phyloP scores from a whole-genome alignment of 2,888 invertebrate genomes.

The Ptilodon capucinus region DNA sequence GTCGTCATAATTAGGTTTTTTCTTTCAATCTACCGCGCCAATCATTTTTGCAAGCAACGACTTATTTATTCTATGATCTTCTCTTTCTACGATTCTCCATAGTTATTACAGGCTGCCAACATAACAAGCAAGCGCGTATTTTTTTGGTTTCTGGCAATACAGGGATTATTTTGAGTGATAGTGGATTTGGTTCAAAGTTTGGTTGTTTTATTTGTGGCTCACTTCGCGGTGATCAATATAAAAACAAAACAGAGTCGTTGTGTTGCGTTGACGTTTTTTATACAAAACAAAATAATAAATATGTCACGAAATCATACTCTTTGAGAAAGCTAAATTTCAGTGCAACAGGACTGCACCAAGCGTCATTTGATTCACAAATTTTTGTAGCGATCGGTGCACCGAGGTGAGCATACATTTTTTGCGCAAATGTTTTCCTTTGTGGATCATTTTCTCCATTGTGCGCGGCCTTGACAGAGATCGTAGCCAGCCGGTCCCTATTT shows the following conservation, averaged over 20 bases:
- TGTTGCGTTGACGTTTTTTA: conserved; percentile 40
- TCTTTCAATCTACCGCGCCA: too few species aligned
- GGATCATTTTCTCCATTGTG: conserved; percentile 5
- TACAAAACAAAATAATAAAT: conserved; percentile 56
- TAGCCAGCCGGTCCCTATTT: not conserved
- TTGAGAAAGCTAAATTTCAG: conserved; percentile 49
- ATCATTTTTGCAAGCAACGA: too few species aligned
- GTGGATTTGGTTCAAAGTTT: not conserved
- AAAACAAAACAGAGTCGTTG: conserved; percentile 46
- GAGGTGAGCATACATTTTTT: conserved; percentile 34
- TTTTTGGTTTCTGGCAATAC: not conserved
- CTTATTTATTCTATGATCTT: too few species aligned
- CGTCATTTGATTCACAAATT: conserved; percentile 33
- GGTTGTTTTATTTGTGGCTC: not conserved
- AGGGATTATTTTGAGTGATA: not conserved
- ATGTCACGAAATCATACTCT: conserved; percentile 43
- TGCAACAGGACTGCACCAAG: conserved; percentile 42
- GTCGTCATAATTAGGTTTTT: too few species aligned
- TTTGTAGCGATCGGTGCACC: conserved; percentile 36
- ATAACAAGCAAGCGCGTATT: too few species aligned
- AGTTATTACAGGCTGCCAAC: too few species aligned
- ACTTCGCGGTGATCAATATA: conserved; percentile 10
- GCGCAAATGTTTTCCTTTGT: conserved; percentile 14
- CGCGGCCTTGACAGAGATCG: conserved; percentile 5
- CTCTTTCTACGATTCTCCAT: too few species aligned